phyloP scores from a whole-genome alignment of 2,113 vertebrate species.

The Cathartes aura region DNA sequence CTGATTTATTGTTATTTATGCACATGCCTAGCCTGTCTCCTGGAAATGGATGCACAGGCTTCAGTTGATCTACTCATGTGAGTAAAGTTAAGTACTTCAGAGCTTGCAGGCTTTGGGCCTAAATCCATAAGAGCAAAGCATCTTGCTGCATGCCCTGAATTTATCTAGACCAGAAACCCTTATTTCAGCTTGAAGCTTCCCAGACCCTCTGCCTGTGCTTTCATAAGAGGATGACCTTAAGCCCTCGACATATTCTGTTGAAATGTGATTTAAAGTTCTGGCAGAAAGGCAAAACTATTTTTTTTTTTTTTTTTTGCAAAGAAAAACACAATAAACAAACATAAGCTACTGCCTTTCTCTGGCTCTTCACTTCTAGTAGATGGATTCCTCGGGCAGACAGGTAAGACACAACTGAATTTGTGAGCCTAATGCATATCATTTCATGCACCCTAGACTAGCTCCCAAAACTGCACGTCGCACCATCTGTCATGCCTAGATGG shows the following conservation, averaged over 20 bases:
- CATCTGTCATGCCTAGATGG: conserved; percentile 11
- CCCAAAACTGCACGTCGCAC: conserved; percentile 10
- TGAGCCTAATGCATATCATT: conserved; percentile 66
- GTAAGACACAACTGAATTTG: conserved; percentile 64
- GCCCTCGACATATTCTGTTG: not conserved
- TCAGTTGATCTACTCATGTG: not conserved
- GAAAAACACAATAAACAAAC: conserved; percentile 12
- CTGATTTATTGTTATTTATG: not conserved
- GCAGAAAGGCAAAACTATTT: not conserved
- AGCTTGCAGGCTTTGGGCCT: not conserved
- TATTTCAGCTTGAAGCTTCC: conserved; percentile 29
- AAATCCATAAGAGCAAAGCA: not conserved
- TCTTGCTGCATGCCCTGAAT: not conserved
- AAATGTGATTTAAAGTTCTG: conserved; percentile 59
- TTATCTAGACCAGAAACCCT: conserved; percentile 14
- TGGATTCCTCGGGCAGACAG: conserved; percentile 56
- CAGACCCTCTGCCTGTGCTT: conserved; percentile 21
- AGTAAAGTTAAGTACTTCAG: not conserved
- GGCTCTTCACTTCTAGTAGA: conserved; percentile 39
- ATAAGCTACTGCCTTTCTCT: conserved; percentile 51
- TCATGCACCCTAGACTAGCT: conserved; percentile 49
- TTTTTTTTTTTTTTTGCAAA: not conserved
- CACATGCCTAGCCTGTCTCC: not conserved
- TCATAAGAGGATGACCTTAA: conserved; percentile 43
- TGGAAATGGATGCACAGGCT: not conserved